These are phyloP conservation scores for Oryzaephilus surinamensis DNA, from an alignment of 1,140 invertebrate genomes.

Conservation along the genomic window DNA sequence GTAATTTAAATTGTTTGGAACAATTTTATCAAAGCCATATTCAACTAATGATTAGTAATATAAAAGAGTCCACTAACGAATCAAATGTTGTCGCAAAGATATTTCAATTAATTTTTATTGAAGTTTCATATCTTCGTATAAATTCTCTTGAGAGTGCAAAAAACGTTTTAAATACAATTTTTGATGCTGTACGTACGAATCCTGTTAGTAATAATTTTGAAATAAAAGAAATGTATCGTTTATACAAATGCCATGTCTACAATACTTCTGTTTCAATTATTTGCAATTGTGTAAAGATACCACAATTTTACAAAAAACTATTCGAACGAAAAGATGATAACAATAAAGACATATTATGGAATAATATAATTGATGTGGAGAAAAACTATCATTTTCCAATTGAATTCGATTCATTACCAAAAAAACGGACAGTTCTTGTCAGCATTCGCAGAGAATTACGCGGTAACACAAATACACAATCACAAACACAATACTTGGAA, in stretches of 20 bases:
- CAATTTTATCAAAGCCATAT: no score
- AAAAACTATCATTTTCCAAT: conserved; percentile 35
- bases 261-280: conserved; percentile 23
- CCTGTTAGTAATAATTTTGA: no score
- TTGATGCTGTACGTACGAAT: no score
- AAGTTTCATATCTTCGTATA: background rate
- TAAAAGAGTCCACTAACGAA: background rate
- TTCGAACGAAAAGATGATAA: conserved; percentile 31
- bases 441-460: conserved; percentile 34
- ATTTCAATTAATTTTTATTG: no score
- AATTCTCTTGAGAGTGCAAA: background rate
- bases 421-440: conserved; percentile 36
- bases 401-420: conserved; percentile 35
- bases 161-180: conserved; percentile 1
- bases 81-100: background rate
- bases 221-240: conserved; percentile 12
- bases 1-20: no score
- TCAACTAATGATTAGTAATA: background rate
- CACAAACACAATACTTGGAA: conserved; percentile 24
- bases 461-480: background rate
- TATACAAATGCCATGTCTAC: conserved; percentile 21
- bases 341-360: conserved; percentile 36
- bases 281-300: conserved; percentile 27
- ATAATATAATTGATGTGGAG: conserved; percentile 36
- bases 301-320: conserved; percentile 28